Conservation (phyloP, 2,888 invertebrate genomes). For the Metalampra italica region DNA sequence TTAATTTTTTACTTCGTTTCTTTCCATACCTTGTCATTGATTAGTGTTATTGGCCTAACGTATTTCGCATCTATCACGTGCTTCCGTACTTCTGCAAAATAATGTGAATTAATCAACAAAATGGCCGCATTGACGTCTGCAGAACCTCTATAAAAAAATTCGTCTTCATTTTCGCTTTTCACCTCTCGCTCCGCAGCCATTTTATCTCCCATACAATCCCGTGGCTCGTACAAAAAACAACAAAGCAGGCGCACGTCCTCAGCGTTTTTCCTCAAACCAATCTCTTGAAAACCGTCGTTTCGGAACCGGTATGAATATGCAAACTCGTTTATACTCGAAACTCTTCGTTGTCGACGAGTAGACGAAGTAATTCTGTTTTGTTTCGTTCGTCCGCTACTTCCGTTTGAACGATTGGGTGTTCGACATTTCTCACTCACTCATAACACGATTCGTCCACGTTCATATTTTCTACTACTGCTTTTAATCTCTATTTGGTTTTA, state of each 20-base stretch:
- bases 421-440: not conserved
- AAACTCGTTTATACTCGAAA: slow-evolving; percentile 16
- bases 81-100: not conserved
- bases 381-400: slow-evolving; percentile 1
- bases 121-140: not conserved
- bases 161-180: not conserved
- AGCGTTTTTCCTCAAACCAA: slow-evolving; percentile 10
- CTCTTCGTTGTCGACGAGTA: slow-evolving; percentile 4
- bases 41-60: no score
- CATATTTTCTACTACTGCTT: no score
- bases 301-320: slow-evolving; percentile 18
- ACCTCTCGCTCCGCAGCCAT: not conserved
- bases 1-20: no score
- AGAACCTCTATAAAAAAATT: not conserved
- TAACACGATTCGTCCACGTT: not conserved
- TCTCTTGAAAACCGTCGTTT: slow-evolving; percentile 10
- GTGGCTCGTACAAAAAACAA: not conserved
- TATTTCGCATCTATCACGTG: no score
- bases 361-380: slow-evolving; percentile 9
- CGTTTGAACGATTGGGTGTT: not conserved
- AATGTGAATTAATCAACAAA: not conserved
- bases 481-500: no score
- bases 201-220: slow-evolving; percentile 1
- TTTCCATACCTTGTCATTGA: no score
- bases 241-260: slow-evolving; percentile 4